Evolutionary conservation across 2,797 vertebrate genomes (phyloP).

Genomic region (Thunnus albacares): DNA sequence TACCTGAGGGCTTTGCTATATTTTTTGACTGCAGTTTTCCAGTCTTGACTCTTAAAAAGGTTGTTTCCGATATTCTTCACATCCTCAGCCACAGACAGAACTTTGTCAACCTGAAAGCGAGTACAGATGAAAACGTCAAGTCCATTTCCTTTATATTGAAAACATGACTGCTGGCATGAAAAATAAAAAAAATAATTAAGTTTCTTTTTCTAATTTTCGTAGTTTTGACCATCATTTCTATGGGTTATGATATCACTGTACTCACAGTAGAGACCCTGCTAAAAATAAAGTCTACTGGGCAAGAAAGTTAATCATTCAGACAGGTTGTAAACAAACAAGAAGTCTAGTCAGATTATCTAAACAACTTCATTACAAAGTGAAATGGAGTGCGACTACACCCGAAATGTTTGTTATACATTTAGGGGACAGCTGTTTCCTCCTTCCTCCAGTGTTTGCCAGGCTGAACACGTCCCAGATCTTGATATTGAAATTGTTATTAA

Average conservation of each 20-base stretch:
- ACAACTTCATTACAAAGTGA: not conserved
- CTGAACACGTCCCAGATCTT: constrained; percentile 9
- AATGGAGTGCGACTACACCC: not conserved
- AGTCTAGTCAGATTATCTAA: not conserved
- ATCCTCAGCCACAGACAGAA: constrained; percentile 92
- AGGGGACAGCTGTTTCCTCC: not conserved
- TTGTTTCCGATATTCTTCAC: constrained; percentile 95
- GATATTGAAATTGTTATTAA: constrained; percentile 14
- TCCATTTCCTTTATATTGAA: not conserved
- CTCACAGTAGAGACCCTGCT: not conserved
- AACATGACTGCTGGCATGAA: not conserved
- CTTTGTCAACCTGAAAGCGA: constrained; percentile 89
- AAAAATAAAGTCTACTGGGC: not conserved
- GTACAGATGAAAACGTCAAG: not conserved
- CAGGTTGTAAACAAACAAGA: not conserved
- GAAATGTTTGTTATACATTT: not conserved
- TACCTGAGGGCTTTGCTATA: constrained; percentile 97
- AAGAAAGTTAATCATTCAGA: not conserved
- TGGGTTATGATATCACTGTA: not conserved
- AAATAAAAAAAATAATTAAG: not conserved
- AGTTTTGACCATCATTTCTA: not conserved
- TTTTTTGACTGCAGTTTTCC: constrained; percentile 92
- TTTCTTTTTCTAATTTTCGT: not conserved
- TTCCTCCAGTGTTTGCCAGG: not conserved
- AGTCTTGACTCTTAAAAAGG: constrained; percentile 95